Evolutionary conservation across 37 sponge, comb jelly and placozoan species (phyloP), one percentile per base, ranked within the genome.

Genomic region (Diacarnus erythraeanus): DNA sequence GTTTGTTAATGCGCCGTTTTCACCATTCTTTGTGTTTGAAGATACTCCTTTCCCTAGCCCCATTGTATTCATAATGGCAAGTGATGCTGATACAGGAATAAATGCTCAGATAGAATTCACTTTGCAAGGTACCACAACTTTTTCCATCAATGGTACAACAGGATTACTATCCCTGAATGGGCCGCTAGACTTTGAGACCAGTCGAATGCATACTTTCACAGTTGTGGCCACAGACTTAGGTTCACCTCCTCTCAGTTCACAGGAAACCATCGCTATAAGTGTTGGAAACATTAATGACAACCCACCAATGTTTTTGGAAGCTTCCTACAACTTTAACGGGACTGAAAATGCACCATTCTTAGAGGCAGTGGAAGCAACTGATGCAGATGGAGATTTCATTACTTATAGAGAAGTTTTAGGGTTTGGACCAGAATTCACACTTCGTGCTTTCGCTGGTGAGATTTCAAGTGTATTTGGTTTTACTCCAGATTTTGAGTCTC

Each of bases 31-130:
- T 4, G 56, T 86, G 1, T 27, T 26, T 78, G 88, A 88, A 47
- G 33, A 38, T 25, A 15, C 63, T 36, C n/a, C 60, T 33, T 54
- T 64, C 25, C 56, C 38, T 21, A 31, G 40, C 3, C 15, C 36
- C 5, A 39, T 83, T 25, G 41, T 89, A 0, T 78, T 51, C 26
- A 69, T 89, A 18, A 8, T 8, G 12, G 89, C 89, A 29, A 79
- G 54, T 35, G 89, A 89, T 56, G 42, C 1, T 51, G 89, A 89
- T 54, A n/a, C 83, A 38, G 77, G 59, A 26, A 36, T n/a, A 17
- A 80, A 86, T 54, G 76, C 59, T 0, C 39, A 74, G 42, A 37
- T 88, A 0, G n/a, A 23, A 29, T 88, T 72, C 59, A 47, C 57
- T 9, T 39, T 80, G 2, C 37, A 31, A 4, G 70, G 68, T 39